Evolutionary conservation across 2,797 vertebrate species (phyloP), one percentile per base, ranked within the genome.

Genomic region (Rhynchotus rufescens): DNA sequence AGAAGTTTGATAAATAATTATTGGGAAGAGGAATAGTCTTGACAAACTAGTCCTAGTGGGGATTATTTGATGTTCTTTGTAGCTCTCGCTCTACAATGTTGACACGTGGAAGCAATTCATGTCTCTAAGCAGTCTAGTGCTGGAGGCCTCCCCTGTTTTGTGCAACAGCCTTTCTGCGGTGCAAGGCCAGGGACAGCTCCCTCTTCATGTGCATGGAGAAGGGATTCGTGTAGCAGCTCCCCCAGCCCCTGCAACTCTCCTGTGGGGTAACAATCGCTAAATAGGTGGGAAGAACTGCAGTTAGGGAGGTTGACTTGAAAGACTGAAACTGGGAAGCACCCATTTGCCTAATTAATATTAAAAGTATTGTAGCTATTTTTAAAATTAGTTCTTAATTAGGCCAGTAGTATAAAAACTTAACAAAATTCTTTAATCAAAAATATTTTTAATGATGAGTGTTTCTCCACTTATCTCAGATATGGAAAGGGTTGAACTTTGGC

Each of bases 131-230:
- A 64, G 9, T 67, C 22, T 45, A 11, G 34, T 86, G 2, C 12
- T 59, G 42, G 30, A 57, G 52, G 21, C 15, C 74, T 1, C 0
- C 2, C 4, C 9, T 10, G 20, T 30, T 15, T 38, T 36, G 38
- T 60, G 17, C 4, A 4, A 9, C 12, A 34, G 79, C 19, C 42
- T 19, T 73, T 72, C 73, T 65, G 20, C 16, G 9, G 13, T 22
- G 20, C 6, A 52, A 12, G 25, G 28, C 62, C 13, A 44, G 6
- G 16, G n/a, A 20, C 1, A 6, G 2, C 19, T 80, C 49, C 49
- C 10, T 20, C 67, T 62, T 40, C 12, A n/a, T 16, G 16, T 47
- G 7, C 10, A 3, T 36, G 34, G 30, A 49, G 47, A 68, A 72
- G 11, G 6, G 12, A 11, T 20, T 34, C 14, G 57, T 90, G 73